Evolutionary conservation across 2,888 invertebrate genomes (phyloP).

Genomic region (Formica aserva): DNA sequence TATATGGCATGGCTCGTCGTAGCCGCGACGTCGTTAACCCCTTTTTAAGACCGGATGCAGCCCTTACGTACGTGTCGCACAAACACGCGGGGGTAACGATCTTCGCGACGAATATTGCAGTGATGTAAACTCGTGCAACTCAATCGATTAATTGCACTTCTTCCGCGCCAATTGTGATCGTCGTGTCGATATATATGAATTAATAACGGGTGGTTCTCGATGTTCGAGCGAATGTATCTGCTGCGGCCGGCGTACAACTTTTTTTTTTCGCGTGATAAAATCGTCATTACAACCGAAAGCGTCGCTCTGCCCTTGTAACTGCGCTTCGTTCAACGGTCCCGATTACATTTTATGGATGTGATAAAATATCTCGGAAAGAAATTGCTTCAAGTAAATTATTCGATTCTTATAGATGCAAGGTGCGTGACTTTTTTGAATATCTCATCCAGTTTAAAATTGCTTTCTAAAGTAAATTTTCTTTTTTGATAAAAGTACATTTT

Average conservation of each 20-base stretch:
- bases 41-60: background rate
- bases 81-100: conserved; percentile 62
- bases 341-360: background rate
- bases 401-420: background rate
- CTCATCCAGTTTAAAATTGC: background rate
- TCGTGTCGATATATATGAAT: background rate
- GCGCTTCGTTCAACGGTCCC: background rate
- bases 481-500: background rate
- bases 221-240: conserved; percentile 74
- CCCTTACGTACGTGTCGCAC: conserved; percentile 10
- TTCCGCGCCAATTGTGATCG: conserved; percentile 78
- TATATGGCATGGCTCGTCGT: conserved; percentile 54
- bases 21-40: conserved; percentile 40
- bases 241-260: conserved; percentile 44
- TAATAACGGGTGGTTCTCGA: conserved; percentile 75
- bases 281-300: conserved; percentile 23
- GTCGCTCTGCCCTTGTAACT: conserved; percentile 39
- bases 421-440: background rate
- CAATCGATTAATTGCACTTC: conserved; percentile 74
- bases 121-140: conserved; percentile 84
- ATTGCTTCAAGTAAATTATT: background rate
- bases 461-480: background rate
- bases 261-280: conserved; percentile 37
- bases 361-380: background rate
- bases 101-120: conserved; percentile 79